Base-by-base conservation (phyloP, 64 coral and sea anemone genomes). In the Montipora capricornis region DNA sequence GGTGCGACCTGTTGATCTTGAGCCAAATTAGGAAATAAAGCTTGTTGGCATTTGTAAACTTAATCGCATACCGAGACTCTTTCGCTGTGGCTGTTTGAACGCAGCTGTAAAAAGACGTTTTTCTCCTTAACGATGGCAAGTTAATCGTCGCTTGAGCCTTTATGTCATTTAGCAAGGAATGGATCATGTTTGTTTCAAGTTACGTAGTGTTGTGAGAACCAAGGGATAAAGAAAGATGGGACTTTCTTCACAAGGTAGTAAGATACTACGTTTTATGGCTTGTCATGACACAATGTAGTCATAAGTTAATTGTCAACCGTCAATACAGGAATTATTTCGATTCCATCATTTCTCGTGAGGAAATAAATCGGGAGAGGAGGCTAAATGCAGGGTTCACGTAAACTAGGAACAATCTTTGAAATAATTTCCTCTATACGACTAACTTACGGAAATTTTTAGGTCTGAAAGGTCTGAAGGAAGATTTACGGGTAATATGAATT, bases 1-100 rank as follows among this genome's bases (percentile, higher is more conserved):
- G 82, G 82, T 86, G 47, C 19, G 12, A 86, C 82, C 82, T 86
- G 82, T 86, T 86, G 82, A 86, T 86, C 82, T 20, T 17, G 68
- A 86, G 17, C 82, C 82, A 86, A 84, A 86, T 86, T 86, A 86
- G 82, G 82, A 86, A 86, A 71, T 47, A 22, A 1, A 8, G 66
- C 46, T 86, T 44, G 82, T 71, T 86, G 82, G 82, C 82, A 86
- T 70, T 86, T 86, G 82, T 73, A 73, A 71, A 24, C 68, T 71
- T 24, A 71, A 86, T 50, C 82, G 45, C 48, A 17, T 64, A 44
- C 61, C 13, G 20, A 86, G 64, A 22, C 8, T 11, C n/a, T 4
- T 9, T 47, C 62, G 66, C 8, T 71, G 16, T 66, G 37, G 67
- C 10, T 4, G 45, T 71, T 86, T 49, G 82, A 86, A 86, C 62